A percentile compares a stretch with the other conserved stretches of the same genome.
These are phyloP conservation scores for Beroe forskalii DNA, from an alignment of 37 sponge, comb jelly and placozoan genomes.

Conservation along the genomic window DNA sequence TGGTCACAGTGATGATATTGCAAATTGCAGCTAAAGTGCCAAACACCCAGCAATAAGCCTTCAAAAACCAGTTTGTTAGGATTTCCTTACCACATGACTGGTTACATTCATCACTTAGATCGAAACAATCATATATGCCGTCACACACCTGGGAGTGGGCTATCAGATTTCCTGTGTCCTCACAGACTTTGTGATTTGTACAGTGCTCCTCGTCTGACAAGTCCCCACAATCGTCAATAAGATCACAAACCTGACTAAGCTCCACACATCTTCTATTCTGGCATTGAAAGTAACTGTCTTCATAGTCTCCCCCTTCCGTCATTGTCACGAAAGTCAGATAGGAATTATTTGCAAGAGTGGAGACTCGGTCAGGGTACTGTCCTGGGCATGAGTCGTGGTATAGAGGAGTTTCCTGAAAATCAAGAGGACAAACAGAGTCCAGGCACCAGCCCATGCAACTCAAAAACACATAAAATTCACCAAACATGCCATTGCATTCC, in stretches of 20 bases:
- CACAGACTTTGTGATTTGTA: conserved; percentile 13
- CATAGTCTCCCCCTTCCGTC: not conserved
- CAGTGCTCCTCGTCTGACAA: not conserved
- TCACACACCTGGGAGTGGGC: not conserved
- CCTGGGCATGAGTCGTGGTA: not conserved
- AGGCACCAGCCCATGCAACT: not conserved
- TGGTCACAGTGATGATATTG: not conserved
- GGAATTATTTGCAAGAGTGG: not conserved
- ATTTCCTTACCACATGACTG: not conserved
- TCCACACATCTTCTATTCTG: not conserved
- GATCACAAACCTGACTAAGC: not conserved
- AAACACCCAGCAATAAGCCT: not conserved
- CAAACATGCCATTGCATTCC: not conserved
- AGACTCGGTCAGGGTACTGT: conserved; percentile 8
- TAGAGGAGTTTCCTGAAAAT: not conserved
- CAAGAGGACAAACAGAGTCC: not conserved
- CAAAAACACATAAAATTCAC: not conserved
- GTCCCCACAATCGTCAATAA: too few species aligned
- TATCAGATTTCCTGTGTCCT: not conserved
- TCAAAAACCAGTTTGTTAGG: not conserved
- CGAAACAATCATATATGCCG: not conserved
- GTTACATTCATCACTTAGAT: conserved; percentile 6
- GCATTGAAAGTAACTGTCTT: not conserved
- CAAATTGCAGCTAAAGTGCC: not conserved
- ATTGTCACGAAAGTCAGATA: not conserved